Base-by-base conservation (phyloP, 2,113 vertebrate species). In the Catharus fuscescens region DNA sequence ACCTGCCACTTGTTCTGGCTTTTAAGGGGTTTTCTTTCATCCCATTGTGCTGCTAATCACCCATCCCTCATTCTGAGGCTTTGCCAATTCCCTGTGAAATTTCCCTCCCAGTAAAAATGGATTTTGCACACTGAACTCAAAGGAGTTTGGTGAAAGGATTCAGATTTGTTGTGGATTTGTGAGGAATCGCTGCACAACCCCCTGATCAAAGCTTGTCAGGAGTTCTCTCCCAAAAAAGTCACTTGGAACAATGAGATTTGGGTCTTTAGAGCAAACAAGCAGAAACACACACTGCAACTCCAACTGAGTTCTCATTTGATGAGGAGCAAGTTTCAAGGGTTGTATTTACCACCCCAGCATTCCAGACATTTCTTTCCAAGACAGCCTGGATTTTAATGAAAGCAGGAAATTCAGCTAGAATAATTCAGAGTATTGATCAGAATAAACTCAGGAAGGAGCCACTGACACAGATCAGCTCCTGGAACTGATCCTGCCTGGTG, bases 41-140 rank as follows among this genome's bases (percentile, higher is more conserved):
- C 88, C 52, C 78, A 52, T 64, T 93, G 86, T 93, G 86, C n/a
- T 83, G 67, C 61, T 47, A 38, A 82, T 84, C 44, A 18, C 61
- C 56, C 48, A 29, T 7, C 34, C 23, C 15, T 52, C 24, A 71
- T 5, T 16, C 56, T 2, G 3, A 45, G 83, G 18, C 45, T 86
- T 26, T 93, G 61, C 91, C 86, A 34, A 2, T 79, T 48, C 60
- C 80, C 69, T 89, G 93, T 67, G 95, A 59, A 89, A 84, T 74
- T 89, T 78, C 95, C 62, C 86, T 70, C 69, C 77, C 54, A 72
- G 36, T 65, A 60, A 80, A 92, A 95, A 17, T 61, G 50, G 53
- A 69, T 5, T 6, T 23, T 88, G 79, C 48, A 64, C 31, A 13
- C 31, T 36, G 12, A 85, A 77, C 40, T 83, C 61, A 11, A 42